Base-by-base conservation (phyloP, 2,888 invertebrate species). In the Synergus itoensis region DNA sequence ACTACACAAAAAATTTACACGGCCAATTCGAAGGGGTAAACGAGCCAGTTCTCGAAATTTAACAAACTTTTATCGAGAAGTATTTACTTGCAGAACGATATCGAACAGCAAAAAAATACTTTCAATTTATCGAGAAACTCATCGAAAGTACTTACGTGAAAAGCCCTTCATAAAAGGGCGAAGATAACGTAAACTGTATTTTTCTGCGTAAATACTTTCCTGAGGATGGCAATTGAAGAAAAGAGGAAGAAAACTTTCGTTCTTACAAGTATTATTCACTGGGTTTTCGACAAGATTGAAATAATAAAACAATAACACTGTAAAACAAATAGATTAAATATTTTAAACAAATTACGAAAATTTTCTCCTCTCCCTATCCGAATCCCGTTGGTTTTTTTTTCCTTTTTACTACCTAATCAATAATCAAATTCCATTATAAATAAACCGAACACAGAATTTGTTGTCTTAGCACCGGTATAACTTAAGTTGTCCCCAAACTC, bases 1-100 rank as follows among this genome's bases (percentile, higher is more conserved):
- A 81, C 80, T 77, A 77, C 76, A 80, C 80, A 82, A 82, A 82
- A 88, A 89, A 87, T 87, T 84, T 88, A 88, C 88, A 87, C 86
- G 86, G 85, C 87, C 85, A 81, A 87, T 85, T 86, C 81, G 84
- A 83, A 86, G 84, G 84, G 84, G 84, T 86, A 87, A 82, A 81
- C 69, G 77, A 83, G 80, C 81, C 82, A 81, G 76, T 69, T 78
- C 76, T 81, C 64, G 76, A 76, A 82, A 62, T 69, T 79, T 76
- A 28, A 16, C 36, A 28, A 16, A 53, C 36, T 36, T 36, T 36
- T 36, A 36, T 36, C 36, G 36, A 36, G 5, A 36, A 36, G 36
- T 36, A 36, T 36, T 36, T 36, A 4, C 45, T 45, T 45, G 45
- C 45, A 12, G 45, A 36, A 36, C 4, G 36, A 36, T 36, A 36